Evolutionary conservation across 1,140 invertebrate genomes (phyloP), one percentile per base, ranked within the genome.

Genomic region (Stegodyphus mimosarum): DNA sequence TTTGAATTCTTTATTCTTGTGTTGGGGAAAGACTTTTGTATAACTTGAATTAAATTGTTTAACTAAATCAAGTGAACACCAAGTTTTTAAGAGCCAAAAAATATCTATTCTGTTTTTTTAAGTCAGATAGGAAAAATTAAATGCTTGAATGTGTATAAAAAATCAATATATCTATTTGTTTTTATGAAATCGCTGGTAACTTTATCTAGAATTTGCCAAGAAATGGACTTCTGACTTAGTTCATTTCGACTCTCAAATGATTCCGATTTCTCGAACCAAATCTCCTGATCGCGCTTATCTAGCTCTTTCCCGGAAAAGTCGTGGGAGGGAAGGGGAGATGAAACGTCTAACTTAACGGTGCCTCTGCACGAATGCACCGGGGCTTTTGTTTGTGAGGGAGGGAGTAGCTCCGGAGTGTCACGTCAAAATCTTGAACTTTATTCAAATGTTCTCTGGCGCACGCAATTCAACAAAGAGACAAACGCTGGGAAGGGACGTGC

Each of bases 351-450:
- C 75, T 77, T 77, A 77, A 77, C 75, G 75, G 75, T 33, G 75
- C 48, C 75, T 60, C 75, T 67, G 75, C 75, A 77, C 63, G 75
- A 77, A 77, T 63, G 55, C 33, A 33, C 33, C 55, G 75, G 75
- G 48, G 75, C 15, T 77, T 77, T 66, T 53, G 55, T 50, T 66
- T 55, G 49, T 33, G 17, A 64, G 63, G 63, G 17, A 13, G 60
- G 13, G 33, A 18, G 17, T 7, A 49, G 33, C 33, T 33, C 33
- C 33, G 13, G 17, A 10, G 49, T 70, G 50, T 33, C 77, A 70
- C 76, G 66, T 79, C 77, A 79, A 79, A 33, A 79, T 70, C 77
- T 79, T 70, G 67, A 79, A 70, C 77, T 79, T 79, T 70, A 79
- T 79, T 79, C 77, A 79, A 79, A 79, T 70, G 67, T 18, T 70